Evolutionary conservation across 2,888 invertebrate genomes (phyloP).

Genomic region (Galerucella pusilla): DNA sequence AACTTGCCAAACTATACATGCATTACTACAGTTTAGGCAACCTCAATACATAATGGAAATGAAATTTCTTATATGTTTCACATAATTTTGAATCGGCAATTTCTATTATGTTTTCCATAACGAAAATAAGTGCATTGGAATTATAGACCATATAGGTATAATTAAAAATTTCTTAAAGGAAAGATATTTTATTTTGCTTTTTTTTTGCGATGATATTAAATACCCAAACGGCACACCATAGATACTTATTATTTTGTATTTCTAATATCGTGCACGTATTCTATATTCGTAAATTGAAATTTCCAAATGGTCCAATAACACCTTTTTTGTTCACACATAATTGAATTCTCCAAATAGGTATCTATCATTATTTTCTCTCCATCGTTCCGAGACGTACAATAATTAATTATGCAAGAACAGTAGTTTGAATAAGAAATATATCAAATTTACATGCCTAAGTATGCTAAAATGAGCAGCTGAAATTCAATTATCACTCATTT

Average conservation of each 20-base stretch:
- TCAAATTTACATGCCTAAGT: background rate
- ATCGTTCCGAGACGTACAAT: background rate
- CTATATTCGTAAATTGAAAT: background rate
- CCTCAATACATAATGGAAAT: too few relatives aligned
- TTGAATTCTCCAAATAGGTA: background rate
- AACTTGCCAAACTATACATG: too few relatives aligned
- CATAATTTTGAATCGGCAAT: too few relatives aligned
- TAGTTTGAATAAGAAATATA: background rate
- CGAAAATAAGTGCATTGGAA: too few relatives aligned
- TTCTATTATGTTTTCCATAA: too few relatives aligned
- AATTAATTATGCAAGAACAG: background rate
- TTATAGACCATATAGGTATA: too few relatives aligned
- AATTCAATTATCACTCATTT: background rate
- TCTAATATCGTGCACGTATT: background rate
- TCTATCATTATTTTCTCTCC: slow-evolving; percentile 1
- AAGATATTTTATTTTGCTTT: too few relatives aligned
- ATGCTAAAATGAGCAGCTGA: background rate
- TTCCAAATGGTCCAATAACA: background rate
- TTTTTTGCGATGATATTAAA: too few relatives aligned
- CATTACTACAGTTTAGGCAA: too few relatives aligned
- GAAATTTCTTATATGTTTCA: too few relatives aligned
- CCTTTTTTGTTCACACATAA: background rate
- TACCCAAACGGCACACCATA: background rate
- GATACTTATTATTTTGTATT: background rate
- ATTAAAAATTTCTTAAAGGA: too few relatives aligned